Percentiles rank a stretch among this genome's conserved stretches.
Conservation (phyloP, 1,140 invertebrate species). For the Coenobita brevimanus region DNA sequence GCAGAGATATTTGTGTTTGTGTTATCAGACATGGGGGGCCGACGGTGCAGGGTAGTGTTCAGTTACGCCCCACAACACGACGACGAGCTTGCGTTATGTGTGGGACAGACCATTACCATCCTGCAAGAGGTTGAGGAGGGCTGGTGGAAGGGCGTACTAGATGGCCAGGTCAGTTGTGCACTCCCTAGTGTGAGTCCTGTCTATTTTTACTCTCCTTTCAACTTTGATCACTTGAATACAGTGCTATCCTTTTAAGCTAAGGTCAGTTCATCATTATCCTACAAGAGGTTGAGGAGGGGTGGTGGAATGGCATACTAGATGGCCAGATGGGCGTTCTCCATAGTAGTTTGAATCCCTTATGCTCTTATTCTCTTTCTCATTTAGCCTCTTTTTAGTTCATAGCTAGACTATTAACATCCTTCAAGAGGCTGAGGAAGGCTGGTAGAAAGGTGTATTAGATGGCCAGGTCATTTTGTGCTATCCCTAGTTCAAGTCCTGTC, state of each 20-base stretch:
- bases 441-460: not conserved
- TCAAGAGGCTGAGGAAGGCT: too few relatives aligned
- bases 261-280: constrained; percentile 91
- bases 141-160: constrained; percentile 89
- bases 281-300: constrained; percentile 91
- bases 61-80: constrained; percentile 93
- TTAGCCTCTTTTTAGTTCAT: too few relatives aligned
- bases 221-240: not conserved
- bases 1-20: too few relatives aligned
- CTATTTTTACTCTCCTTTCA: not conserved
- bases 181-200: not conserved
- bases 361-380: too few relatives aligned
- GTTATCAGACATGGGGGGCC: constrained; percentile 71
- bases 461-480: constrained; percentile 48
- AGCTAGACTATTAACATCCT: too few relatives aligned
- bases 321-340: too few relatives aligned
- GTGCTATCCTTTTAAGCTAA: too few relatives aligned
- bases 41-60: constrained; percentile 88
- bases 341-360: too few relatives aligned
- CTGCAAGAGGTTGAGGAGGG: constrained; percentile 92
- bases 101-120: constrained; percentile 91
- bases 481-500: too few relatives aligned
- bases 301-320: constrained; percentile 87
- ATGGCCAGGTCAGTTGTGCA: constrained; percentile 76
- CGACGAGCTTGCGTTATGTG: constrained; percentile 89